A percentile compares a stretch with the other conserved stretches of the same genome.
Evolutionary conservation across 2,888 invertebrate genomes (phyloP).

Genomic region (Orgyia antiqua): DNA sequence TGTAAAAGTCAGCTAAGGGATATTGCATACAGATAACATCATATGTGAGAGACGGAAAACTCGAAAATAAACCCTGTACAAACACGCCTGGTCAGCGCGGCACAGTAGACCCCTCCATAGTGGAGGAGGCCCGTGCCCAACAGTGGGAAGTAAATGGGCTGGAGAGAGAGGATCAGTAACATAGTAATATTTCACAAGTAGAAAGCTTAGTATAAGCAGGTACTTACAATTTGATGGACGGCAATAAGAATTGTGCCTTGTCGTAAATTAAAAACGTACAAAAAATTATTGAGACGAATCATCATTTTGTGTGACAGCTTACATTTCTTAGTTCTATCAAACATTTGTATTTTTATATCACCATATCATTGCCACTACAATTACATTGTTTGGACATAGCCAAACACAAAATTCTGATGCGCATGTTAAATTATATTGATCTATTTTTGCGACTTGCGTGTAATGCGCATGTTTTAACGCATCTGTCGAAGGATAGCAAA

Average conservation of each 20-base stretch:
- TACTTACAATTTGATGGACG: slow-evolving; percentile 76
- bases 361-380: slow-evolving; percentile 38
- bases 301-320: slow-evolving; percentile 62
- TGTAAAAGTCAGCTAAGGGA: too few species aligned
- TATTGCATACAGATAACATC: too few species aligned
- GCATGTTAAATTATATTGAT: slow-evolving; percentile 65
- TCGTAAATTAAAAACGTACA: slow-evolving; percentile 71
- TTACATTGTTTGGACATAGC: slow-evolving; percentile 49
- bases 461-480: slow-evolving; percentile 41
- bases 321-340: slow-evolving; percentile 63
- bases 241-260: slow-evolving; percentile 74
- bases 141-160: too few species aligned
- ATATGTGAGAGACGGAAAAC: too few species aligned
- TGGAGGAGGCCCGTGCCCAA: too few species aligned
- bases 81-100: too few species aligned
- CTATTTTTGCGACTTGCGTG: slow-evolving; percentile 33
- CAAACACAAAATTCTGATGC: slow-evolving; percentile 29
- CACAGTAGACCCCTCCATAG: too few species aligned
- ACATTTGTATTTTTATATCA: slow-evolving; percentile 55
- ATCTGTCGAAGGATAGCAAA: neutral
- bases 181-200: too few species aligned
- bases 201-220: too few species aligned
- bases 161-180: too few species aligned
- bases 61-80: too few species aligned
- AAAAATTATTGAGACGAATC: slow-evolving; percentile 67